Conservation (phyloP, 2,797 vertebrate species). For the Alauda arvensis region DNA sequence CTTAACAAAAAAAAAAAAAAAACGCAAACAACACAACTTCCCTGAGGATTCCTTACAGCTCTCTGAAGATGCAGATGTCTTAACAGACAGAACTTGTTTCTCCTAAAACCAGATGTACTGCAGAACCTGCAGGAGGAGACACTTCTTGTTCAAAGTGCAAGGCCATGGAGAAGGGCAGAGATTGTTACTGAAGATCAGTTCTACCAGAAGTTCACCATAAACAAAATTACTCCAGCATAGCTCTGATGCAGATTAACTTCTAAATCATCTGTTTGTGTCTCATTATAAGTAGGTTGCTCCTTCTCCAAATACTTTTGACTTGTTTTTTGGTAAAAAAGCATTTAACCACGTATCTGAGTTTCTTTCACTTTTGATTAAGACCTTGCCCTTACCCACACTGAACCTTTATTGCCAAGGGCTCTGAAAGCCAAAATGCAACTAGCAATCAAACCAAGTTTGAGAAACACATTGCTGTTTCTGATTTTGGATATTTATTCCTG, state of each 20-base stretch:
- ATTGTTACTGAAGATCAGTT: background rate
- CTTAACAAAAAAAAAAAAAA: background rate
- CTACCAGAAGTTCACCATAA: background rate
- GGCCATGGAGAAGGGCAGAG: background rate
- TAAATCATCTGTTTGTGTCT: background rate
- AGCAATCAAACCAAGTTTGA: background rate
- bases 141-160: background rate
- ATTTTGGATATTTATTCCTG: background rate
- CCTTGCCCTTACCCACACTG: background rate
- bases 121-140: background rate
- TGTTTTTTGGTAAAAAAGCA: background rate
- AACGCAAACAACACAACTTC: background rate
- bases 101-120: background rate
- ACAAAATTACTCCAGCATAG: background rate
- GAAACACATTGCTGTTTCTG: background rate
- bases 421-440: background rate
- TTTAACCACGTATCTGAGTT: background rate
- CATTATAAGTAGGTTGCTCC: background rate
- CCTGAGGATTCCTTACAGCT: background rate
- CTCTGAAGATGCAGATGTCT: background rate
- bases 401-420: background rate
- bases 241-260: background rate
- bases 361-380: background rate
- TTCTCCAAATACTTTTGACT: background rate
- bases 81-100: background rate